Evolutionary conservation across 2,888 invertebrate genomes (phyloP), one percentile per base, ranked within the genome.

Genomic region (Bimastos eiseni): DNA sequence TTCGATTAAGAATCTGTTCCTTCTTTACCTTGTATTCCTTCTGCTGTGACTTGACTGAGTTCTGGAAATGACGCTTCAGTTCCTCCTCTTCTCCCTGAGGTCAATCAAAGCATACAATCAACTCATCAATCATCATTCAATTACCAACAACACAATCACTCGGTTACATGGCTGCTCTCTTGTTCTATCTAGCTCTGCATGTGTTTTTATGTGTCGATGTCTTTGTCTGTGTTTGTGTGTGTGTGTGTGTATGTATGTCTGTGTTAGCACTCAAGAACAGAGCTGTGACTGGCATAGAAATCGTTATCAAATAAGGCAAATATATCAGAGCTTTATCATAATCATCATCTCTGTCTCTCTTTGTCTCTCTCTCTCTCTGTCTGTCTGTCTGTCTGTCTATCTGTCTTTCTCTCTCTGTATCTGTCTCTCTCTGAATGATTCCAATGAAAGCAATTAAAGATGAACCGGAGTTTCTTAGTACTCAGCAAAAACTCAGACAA

Each of bases 21-120:
- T 99, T 99, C 93, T 99, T 96, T 92, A 98, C 98, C 96, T 99
- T 99, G 96, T 99, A 99, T 96, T 99, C 99, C 94, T 98, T 97
- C 93, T 99, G 98, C 96, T 99, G 99, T 94, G 98, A 99, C 96
- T 99, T 99, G 96, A 99, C 98, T 91, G 99, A 98, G 95, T 99
- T 99, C 91, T 99, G 97, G 95, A 99, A 99, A 96, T 99, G 99
- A 95, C 99, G 99, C 92, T 99, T 97, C 94, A 99, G 99, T 96
- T 98, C 97, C 96, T 98, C 97, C 96, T 99, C 99, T 95, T 99
- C 99, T 97, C 98, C 98, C 98, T 98, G 95, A 89, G 95, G 95
- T 91, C 92, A 91, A 90, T n/a, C n/a, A 38, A 83, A 19, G 49
- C 49, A 49, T 24, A 36, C n/a, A 90, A 37, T 33, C 38, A 90